These are phyloP conservation scores for Acronicta leporina DNA, from an alignment of 2,888 invertebrate species.

Conservation along the genomic window DNA sequence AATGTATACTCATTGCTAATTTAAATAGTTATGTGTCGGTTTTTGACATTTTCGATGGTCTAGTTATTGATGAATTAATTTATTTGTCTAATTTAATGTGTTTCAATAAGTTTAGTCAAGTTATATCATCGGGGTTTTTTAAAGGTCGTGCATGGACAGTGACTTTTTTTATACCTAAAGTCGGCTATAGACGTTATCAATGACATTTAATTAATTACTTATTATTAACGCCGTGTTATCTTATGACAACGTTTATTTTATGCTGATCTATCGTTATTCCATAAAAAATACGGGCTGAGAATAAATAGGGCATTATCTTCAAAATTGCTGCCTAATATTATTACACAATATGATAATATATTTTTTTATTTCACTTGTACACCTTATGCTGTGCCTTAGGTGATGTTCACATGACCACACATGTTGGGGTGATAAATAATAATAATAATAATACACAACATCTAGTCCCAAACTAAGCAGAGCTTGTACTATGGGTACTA, in stretches of 20 bases:
- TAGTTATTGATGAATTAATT: constrained; percentile 1
- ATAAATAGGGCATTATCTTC: neutral
- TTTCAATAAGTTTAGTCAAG: constrained; percentile 13
- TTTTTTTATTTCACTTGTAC: too few species aligned
- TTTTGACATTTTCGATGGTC: constrained; percentile 1
- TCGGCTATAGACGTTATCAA: constrained; percentile 12
- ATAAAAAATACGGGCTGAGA: neutral
- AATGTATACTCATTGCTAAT: constrained; percentile 37
- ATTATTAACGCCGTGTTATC: constrained; percentile 13
- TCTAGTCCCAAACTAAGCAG: too few species aligned
- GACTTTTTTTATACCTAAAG: constrained; percentile 23
- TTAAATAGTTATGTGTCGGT: constrained; percentile 31
- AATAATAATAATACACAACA: too few species aligned
- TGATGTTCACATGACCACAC: too few species aligned
- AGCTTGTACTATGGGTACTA: too few species aligned
- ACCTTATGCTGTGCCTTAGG: too few species aligned
- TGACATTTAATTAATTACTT: constrained; percentile 8
- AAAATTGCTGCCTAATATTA: neutral
- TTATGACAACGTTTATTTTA: constrained; percentile 4
- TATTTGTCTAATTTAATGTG: neutral
- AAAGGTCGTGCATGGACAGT: constrained; percentile 70
- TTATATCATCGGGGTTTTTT: constrained; percentile 58
- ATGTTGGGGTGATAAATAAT: too few species aligned
- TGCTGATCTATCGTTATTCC: neutral
- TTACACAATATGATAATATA: too few species aligned